Base-by-base conservation (phyloP, 2,113 vertebrate species). In the Sprattus sprattus region DNA sequence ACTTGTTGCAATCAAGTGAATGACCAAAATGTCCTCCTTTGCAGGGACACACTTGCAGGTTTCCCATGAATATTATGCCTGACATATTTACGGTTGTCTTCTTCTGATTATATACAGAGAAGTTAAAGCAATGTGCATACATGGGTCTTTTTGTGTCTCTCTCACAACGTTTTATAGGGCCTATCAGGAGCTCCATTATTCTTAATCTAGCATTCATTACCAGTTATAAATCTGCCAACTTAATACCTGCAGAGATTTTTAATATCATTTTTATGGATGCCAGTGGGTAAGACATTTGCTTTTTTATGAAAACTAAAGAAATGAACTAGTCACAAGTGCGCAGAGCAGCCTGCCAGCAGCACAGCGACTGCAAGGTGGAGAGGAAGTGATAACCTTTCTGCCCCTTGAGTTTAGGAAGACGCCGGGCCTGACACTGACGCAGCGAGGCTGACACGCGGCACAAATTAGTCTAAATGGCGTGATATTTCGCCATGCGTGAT, bases 241-340 rank as follows among this genome's bases (percentile, higher is more conserved):
- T 67, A 67, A 67, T n/a, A 67, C 60, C 60, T 67, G n/a, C 60
- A 67, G 60, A 67, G 60, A 67, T 67, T 67, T 67, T 67, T 54
- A 25, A 67, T 67, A 10, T 67, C 25, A 28, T 8, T 28, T 28
- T 67, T 67, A 67, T 67, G 25, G 60, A 67, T 67, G 60, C 25
- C 60, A 10, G 8, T 67, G 25, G 60, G 60, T n/a, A 67, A 67
- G 60, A 28, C 60, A 67, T 28, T 67, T 67, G 60, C 60, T 67
- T 25, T 67, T 67, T 67, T 67, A 67, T 67, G 25, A 67, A 67
- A 15, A 67, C 25, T 67, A 67, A 67, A 28, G 60, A 67, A 67
- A 25, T 2, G n/a, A 54, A 54, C 13, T 15, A 16, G 52, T 18
- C 16, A 18, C 52, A 18, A 54, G 52, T 54, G 52, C 52, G 18